phyloP scores from a whole-genome alignment of 2,113 vertebrate species.

The Scopus umbretta region DNA sequence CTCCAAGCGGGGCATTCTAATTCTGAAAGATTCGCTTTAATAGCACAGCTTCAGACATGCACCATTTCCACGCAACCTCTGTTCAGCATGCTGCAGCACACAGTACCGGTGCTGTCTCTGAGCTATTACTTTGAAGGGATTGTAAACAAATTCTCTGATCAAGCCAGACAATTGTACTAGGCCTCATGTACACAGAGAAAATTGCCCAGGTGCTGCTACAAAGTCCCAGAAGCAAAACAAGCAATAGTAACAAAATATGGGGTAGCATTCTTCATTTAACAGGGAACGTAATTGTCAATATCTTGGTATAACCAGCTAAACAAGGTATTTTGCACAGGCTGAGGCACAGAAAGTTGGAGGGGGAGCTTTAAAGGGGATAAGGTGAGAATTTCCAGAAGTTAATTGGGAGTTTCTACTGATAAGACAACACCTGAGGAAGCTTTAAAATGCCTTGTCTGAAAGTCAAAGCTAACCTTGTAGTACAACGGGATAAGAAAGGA shows the following conservation, averaged over 20 bases:
- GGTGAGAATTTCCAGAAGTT: neutral
- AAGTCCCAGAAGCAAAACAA: neutral
- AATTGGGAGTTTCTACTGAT: neutral
- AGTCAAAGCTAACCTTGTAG: neutral
- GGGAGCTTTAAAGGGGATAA: neutral
- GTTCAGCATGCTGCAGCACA: neutral
- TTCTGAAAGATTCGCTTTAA: neutral
- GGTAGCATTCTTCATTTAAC: neutral
- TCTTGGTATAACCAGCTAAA: neutral
- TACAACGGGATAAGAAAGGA: neutral
- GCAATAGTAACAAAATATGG: accelerated
- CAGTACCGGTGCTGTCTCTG: neutral
- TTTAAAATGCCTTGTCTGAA: neutral
- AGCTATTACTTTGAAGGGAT: neutral
- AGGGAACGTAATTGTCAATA: neutral
- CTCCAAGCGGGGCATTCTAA: neutral
- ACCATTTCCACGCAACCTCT: neutral
- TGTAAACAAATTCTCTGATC: neutral
- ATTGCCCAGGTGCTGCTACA: neutral
- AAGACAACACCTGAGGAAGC: neutral
- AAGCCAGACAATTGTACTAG: neutral
- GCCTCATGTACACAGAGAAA: neutral
- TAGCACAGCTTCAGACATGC: neutral
- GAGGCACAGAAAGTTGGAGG: neutral
- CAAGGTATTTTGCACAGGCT: neutral